Conservation (phyloP, 2,113 vertebrate genomes). For the Spermophilus dauricus region DNA sequence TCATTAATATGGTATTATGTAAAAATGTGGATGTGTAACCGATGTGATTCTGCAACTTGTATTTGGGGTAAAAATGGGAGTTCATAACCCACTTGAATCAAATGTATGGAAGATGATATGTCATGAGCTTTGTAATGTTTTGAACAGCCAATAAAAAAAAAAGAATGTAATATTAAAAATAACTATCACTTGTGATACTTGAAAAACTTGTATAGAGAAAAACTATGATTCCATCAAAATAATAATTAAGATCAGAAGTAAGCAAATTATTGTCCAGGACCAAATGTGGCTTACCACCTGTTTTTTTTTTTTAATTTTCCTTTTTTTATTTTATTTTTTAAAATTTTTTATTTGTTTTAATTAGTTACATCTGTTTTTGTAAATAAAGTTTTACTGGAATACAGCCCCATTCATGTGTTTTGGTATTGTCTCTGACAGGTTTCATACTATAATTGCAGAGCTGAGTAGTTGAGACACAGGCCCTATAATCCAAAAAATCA, state of each 20-base stretch:
- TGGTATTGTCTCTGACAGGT: not conserved
- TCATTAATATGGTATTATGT: too few relatives aligned
- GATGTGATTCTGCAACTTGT: too few relatives aligned
- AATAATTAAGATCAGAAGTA: not conserved
- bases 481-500: not conserved
- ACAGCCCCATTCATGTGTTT: not conserved
- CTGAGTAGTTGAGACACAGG: not conserved
- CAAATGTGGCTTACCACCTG: not conserved
- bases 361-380: not conserved
- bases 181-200: not conserved
- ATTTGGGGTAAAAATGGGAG: too few relatives aligned
- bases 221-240: conserved; percentile 19
- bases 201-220: not conserved
- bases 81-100: too few relatives aligned
- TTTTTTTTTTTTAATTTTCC: not conserved
- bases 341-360: too few relatives aligned
- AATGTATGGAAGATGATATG: too few relatives aligned
- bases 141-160: too few relatives aligned
- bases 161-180: not conserved
- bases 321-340: too few relatives aligned
- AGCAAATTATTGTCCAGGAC: not conserved
- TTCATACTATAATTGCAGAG: not conserved
- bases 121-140: too few relatives aligned
- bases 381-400: not conserved
- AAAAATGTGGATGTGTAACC: too few relatives aligned